Conservation (phyloP, 1,140 invertebrate genomes). For the Ladona fulva region DNA sequence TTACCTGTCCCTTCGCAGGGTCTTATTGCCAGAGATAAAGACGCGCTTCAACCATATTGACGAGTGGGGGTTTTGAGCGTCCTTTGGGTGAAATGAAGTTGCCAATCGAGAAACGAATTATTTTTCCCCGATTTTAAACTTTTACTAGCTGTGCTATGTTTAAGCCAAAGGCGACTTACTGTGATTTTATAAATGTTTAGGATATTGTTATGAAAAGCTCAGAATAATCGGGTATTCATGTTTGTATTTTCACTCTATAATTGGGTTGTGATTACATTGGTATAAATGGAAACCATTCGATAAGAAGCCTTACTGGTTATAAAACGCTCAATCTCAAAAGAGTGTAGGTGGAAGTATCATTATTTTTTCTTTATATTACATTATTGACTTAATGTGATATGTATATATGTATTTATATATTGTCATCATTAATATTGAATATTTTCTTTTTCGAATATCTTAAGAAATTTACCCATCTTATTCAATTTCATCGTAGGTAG, state of each 20-base stretch:
- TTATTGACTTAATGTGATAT: slow-evolving; percentile 4
- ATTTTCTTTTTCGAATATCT: slow-evolving; percentile 3
- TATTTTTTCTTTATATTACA: slow-evolving; percentile 11
- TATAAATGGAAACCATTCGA: slow-evolving; percentile 10
- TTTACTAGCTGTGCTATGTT: slow-evolving; percentile 9
- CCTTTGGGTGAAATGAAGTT: background rate
- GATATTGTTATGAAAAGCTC: slow-evolving; percentile 6
- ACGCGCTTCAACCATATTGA: background rate
- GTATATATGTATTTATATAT: slow-evolving; percentile 9
- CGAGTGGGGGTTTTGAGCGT: background rate
- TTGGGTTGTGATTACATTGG: slow-evolving; percentile 9
- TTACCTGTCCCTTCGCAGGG: background rate
- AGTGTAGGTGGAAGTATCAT: slow-evolving; percentile 9
- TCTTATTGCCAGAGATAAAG: background rate
- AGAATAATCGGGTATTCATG: slow-evolving; percentile 2
- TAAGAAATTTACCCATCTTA: background rate
- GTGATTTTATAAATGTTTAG: slow-evolving; percentile 10
- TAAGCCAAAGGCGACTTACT: slow-evolving; percentile 8
- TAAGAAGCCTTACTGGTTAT: slow-evolving; percentile 3
- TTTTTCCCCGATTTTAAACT: slow-evolving; percentile 3
- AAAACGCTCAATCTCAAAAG: slow-evolving; percentile 3
- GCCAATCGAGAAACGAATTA: slow-evolving; percentile 9
- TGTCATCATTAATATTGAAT: slow-evolving; percentile 5
- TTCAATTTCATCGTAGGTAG: background rate
- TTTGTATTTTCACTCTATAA: slow-evolving; percentile 10